Evolutionary conservation across 2,888 invertebrate genomes (phyloP).

Genomic region (Eretmocerus hayati): DNA sequence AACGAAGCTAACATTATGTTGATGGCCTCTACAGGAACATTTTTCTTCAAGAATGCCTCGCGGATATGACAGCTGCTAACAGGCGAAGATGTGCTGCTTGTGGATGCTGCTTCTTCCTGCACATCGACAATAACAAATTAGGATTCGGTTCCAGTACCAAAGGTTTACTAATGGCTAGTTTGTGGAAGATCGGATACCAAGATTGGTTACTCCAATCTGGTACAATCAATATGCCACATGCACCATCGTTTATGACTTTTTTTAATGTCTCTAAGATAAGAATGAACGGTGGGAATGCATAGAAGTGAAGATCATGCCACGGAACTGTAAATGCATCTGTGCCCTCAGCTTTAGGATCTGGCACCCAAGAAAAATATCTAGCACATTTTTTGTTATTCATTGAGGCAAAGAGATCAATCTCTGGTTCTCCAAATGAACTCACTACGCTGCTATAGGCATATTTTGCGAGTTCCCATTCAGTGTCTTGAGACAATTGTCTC

Average conservation of each 20-base stretch:
- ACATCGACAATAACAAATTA: slow-evolving; percentile 23
- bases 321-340: slow-evolving; percentile 1
- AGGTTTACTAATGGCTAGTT: neutral
- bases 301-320: slow-evolving; percentile 2
- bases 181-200: slow-evolving; percentile 8
- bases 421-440: neutral
- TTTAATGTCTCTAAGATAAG: slow-evolving; percentile 5
- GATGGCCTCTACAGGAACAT: neutral
- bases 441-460: neutral
- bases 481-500: neutral
- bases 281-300: slow-evolving; percentile 10
- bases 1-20: neutral
- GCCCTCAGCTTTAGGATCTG: neutral
- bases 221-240: slow-evolving; percentile 6
- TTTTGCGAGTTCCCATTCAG: neutral
- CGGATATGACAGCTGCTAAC: neutral
- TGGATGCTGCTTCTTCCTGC: slow-evolving; percentile 15
- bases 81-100: neutral
- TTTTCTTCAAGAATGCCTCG: neutral
- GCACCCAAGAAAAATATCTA: neutral
- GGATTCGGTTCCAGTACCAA: neutral
- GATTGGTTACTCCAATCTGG: slow-evolving; percentile 10
- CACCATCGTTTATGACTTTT: slow-evolving; percentile 6
- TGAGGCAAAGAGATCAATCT: slow-evolving; percentile 5
- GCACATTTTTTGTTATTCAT: neutral